Conservation (phyloP, 2,888 invertebrate species). For the Octodonta nipae region DNA sequence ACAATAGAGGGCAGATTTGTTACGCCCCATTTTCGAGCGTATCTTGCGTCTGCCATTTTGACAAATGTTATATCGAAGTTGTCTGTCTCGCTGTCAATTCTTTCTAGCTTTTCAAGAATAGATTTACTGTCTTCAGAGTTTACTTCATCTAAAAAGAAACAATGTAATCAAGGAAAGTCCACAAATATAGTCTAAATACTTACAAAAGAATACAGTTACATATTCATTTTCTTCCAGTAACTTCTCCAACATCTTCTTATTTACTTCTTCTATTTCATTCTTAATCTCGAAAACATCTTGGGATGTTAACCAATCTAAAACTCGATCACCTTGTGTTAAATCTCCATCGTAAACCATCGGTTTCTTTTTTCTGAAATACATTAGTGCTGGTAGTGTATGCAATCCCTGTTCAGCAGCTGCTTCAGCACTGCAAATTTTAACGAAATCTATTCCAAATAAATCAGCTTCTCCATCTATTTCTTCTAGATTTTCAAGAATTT, state of each 20-base stretch:
- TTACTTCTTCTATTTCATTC: conserved; percentile 94
- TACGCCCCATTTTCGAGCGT: conserved; percentile 88
- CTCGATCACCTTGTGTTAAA: conserved; percentile 70
- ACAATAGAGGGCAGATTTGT: conserved; percentile 82
- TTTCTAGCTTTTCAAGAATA: conserved; percentile 77
- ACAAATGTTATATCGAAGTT: conserved; percentile 88
- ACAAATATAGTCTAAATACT: no score
- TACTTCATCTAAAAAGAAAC: conserved; percentile 55
- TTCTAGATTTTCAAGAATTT: conserved; percentile 79
- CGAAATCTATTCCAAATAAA: conserved; percentile 85
- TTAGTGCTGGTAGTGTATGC: conserved; percentile 70
- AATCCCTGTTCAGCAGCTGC: conserved; percentile 72
- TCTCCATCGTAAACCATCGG: conserved; percentile 85
- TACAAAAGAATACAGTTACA: conserved; percentile 89
- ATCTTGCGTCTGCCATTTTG: conserved; percentile 82
- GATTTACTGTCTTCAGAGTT: conserved; percentile 65
- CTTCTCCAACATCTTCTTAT: conserved; percentile 91
- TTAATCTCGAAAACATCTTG: conserved; percentile 91
- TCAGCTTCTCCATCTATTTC: conserved; percentile 92
- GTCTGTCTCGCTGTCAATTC: conserved; percentile 89
- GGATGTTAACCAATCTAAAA: conserved; percentile 80
- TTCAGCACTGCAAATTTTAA: conserved; percentile 73
- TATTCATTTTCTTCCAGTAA: conserved; percentile 89
- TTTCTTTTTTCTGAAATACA: conserved; percentile 68
- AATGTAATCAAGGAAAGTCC: no score